Percentiles rank a stretch among this genome's conserved stretches.
These are phyloP conservation scores for Pagrus major DNA, from an alignment of 2,113 vertebrate genomes.

Conservation along the genomic window DNA sequence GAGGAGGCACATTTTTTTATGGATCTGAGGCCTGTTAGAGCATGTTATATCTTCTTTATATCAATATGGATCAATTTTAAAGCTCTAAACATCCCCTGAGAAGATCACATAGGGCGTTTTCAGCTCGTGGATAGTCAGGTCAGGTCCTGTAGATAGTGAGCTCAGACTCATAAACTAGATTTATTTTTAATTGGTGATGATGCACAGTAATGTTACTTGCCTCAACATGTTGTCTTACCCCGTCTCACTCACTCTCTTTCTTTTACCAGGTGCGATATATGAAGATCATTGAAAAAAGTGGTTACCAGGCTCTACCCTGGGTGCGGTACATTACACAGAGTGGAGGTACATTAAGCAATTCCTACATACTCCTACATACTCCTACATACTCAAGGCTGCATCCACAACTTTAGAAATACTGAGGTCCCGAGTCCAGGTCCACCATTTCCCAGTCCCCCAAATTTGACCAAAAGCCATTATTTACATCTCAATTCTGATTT, in stretches of 20 bases:
- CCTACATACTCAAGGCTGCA: too few relatives aligned
- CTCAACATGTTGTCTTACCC: conserved; percentile 17
- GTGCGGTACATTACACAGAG: conserved; percentile 96
- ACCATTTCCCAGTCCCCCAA: too few relatives aligned
- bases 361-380: too few relatives aligned
- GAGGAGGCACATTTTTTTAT: not conserved
- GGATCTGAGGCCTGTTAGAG: not conserved
- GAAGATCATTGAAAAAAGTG: conserved; percentile 97
- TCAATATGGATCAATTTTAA: not conserved
- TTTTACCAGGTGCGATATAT: conserved; percentile 90
- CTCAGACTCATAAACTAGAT: not conserved
- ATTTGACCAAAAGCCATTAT: too few relatives aligned
- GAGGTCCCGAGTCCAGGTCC: too few relatives aligned
- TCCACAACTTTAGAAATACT: too few relatives aligned
- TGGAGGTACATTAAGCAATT: conserved; percentile 87
- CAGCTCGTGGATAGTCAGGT: conserved; percentile 8
- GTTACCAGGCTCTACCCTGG: conserved; percentile 91
- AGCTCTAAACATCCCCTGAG: not conserved
- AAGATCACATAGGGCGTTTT: not conserved
- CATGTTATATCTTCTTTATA: not conserved
- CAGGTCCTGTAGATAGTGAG: conserved; percentile 15
- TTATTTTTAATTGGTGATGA: conserved; percentile 1
- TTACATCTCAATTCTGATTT: too few relatives aligned
- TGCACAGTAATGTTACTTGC: conserved; percentile 5
- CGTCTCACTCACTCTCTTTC: not conserved